Evolutionary conservation across 2,888 invertebrate genomes (phyloP).

Genomic region (Congeria kusceri): DNA sequence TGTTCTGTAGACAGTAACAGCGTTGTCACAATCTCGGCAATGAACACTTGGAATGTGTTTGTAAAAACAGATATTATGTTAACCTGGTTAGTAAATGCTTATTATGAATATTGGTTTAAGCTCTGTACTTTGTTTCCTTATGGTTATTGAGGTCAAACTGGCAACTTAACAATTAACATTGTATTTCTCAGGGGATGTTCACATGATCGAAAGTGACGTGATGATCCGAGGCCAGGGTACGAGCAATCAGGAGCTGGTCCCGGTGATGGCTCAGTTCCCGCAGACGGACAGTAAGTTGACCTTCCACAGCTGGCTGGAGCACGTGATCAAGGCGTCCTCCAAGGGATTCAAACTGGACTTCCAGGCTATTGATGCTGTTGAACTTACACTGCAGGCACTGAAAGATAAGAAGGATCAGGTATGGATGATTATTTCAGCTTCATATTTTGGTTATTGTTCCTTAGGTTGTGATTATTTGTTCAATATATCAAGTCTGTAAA

Average conservation of each 20-base stretch:
- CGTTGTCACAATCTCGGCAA: too few relatives aligned
- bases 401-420: conserved; percentile 68
- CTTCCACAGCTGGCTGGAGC: conserved; percentile 90
- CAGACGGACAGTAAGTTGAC: conserved; percentile 90
- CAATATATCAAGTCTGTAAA: too few relatives aligned
- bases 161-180: background rate
- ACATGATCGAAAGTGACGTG: conserved; percentile 95
- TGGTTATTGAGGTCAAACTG: background rate
- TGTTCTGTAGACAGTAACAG: too few relatives aligned
- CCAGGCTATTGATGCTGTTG: conserved; percentile 91
- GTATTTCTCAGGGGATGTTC: conserved; percentile 60
- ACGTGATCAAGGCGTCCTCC: conserved; percentile 85
- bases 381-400: conserved; percentile 84
- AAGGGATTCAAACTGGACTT: conserved; percentile 96
- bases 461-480: background rate
- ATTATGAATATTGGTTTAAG: too few relatives aligned
- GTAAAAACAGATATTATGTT: too few relatives aligned
- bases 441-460: background rate
- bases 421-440: background rate
- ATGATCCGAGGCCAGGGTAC: conserved; percentile 87
- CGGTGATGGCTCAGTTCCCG: conserved; percentile 96
- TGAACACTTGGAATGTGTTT: background rate
- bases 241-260: conserved; percentile 87
- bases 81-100: too few relatives aligned
- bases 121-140: too few relatives aligned